A percentile compares a stretch with the other conserved stretches of the same genome.
These are phyloP conservation scores for Lepidocyrtinus sp. DNA, from an alignment of 2,888 invertebrate species.

Conservation along the genomic window DNA sequence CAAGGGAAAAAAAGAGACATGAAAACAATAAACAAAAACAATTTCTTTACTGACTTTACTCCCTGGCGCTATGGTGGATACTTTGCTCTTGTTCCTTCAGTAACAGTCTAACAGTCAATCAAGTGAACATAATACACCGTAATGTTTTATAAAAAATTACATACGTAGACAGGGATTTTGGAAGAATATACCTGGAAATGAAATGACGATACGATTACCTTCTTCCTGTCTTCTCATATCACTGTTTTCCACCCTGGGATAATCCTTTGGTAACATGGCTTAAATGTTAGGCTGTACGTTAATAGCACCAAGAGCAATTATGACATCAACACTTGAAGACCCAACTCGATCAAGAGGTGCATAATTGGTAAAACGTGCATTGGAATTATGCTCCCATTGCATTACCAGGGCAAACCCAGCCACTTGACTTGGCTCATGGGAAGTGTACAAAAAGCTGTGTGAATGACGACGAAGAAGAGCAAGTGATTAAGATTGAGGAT, in stretches of 20 bases:
- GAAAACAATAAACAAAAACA: slow-evolving; percentile 12
- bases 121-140: too few relatives aligned
- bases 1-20: background rate
- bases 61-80: too few relatives aligned
- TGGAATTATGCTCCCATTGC: background rate
- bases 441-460: slow-evolving; percentile 4
- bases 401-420: too few relatives aligned
- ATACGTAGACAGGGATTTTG: background rate
- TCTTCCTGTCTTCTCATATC: background rate
- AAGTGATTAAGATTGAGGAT: slow-evolving; percentile 9
- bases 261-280: too few relatives aligned
- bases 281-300: background rate
- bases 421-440: background rate
- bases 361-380: background rate
- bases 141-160: too few relatives aligned
- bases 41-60: slow-evolving; percentile 1
- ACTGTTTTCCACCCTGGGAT: background rate
- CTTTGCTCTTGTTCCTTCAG: too few relatives aligned
- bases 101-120: too few relatives aligned
- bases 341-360: slow-evolving; percentile 5
- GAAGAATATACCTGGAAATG: background rate
- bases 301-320: background rate
- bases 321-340: slow-evolving; percentile 10
- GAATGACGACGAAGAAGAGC: background rate
- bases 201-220: slow-evolving; percentile 1